Evolutionary conservation across 2,888 invertebrate genomes (phyloP), one percentile per base, ranked within the genome.

Genomic region (Troides oblongomaculatus): DNA sequence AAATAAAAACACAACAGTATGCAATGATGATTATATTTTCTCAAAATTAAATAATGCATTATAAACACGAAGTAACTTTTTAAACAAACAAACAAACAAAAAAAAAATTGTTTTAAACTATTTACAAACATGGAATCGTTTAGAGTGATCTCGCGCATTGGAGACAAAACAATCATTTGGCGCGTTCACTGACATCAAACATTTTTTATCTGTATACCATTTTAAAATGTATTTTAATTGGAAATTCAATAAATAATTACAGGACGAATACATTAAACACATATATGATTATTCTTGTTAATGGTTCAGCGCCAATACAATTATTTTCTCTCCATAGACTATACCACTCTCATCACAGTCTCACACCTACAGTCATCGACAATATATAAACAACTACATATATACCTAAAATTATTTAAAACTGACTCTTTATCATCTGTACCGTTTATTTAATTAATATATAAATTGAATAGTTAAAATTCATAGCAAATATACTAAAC

Each of bases 1-100:
- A 74, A 84, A 83, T 81, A 78, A 86, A 85, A 88, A 76, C 73
- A 75, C 66, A 73, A 66, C 83, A 86, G 89, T 90, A 90, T 90
- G 90, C 89, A 90, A 88, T 90, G 85, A 86, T 88, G 91, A 90
- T 91, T 90, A 91, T 92, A 90, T 90, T 89, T 80, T 80, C 81
- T 84, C 84, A 84, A 88, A 89, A 88, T 90, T 87, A 90, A 88
- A 88, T 89, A 88, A 86, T 87, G 83, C 82, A 81, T 58, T 85
- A 86, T 86, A 89, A 87, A 89, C 84, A 88, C 82, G 83, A 84
- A 84, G 83, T 84, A 87, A 85, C 84, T 78, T 85, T 84, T 79
- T 79, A 39, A 39, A 39, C 39, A 39, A 87, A 88, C 83, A 69
- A 66, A 84, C 82, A 81, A 69, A 30, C 30, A 66, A 84, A 81